Conservation (phyloP, 2,888 invertebrate species). For the Onthophagus sagittarius region DNA sequence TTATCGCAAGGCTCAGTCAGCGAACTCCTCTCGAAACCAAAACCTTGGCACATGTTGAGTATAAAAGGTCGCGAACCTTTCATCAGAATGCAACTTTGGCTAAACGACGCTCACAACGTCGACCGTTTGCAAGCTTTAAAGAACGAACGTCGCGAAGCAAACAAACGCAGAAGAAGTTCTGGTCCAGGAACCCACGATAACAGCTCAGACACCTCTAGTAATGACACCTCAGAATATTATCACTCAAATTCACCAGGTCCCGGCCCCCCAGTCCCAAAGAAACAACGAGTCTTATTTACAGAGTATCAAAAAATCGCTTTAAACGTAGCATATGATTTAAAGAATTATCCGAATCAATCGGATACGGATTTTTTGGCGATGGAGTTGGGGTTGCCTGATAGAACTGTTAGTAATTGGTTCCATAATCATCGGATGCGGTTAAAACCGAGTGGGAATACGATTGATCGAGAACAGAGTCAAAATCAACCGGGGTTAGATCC, state of each 20-base stretch:
- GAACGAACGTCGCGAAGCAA: constrained; percentile 86
- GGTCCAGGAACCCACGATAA: constrained; percentile 81
- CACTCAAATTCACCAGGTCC: constrained; percentile 81
- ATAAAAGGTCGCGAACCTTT: constrained; percentile 97
- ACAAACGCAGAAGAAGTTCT: constrained; percentile 81
- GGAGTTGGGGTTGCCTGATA: constrained; percentile 84
- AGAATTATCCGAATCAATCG: constrained; percentile 95
- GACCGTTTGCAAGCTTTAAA: constrained; percentile 88
- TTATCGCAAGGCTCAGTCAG: constrained; percentile 96
- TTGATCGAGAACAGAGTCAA: constrained; percentile 67
- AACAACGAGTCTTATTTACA: constrained; percentile 93
- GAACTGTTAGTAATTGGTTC: constrained; percentile 99
- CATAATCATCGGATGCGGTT: constrained; percentile 99
- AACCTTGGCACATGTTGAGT: constrained; percentile 98
- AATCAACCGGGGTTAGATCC: constrained; percentile 79
- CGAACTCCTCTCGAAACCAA: constrained; percentile 94
- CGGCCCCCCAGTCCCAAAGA: constrained; percentile 83
- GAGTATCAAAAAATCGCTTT: constrained; percentile 98
- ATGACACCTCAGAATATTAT: constrained; percentile 85
- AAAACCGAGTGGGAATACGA: constrained; percentile 75
- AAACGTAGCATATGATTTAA: constrained; percentile 87
- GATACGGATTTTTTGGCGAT: constrained; percentile 93
- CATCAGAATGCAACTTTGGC: constrained; percentile 95
- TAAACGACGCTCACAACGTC: constrained; percentile 91
- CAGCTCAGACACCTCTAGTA: constrained; percentile 83